These are phyloP conservation scores for Napeogenes sylphis DNA, from an alignment of 2,888 invertebrate species.

Conservation along the genomic window DNA sequence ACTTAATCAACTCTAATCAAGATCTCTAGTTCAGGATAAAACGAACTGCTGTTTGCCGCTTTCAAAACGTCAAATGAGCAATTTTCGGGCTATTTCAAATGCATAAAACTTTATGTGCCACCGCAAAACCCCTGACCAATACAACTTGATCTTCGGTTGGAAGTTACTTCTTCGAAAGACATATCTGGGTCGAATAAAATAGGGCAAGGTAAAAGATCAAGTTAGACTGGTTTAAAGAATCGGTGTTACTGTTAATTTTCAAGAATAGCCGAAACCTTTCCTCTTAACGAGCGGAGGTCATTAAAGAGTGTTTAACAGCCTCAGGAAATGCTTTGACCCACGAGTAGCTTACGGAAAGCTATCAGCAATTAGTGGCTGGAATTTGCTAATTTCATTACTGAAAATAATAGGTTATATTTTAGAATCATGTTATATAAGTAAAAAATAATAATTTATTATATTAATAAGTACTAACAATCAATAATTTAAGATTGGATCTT, in stretches of 20 bases:
- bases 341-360: conserved; percentile 37
- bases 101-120: conserved; percentile 67
- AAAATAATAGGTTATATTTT: conserved; percentile 15
- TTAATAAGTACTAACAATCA: not conserved
- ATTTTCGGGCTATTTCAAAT: conserved; percentile 67
- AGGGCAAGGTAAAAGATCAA: conserved; percentile 33
- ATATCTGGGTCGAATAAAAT: not conserved
- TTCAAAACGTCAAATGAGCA: conserved; percentile 62
- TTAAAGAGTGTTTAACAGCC: conserved; percentile 63
- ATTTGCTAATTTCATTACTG: conserved; percentile 20
- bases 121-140: conserved; percentile 48
- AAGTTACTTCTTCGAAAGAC: not conserved
- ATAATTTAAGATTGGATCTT: conserved; percentile 9
- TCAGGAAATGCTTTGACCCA: conserved; percentile 43
- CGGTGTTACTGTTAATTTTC: conserved; percentile 65
- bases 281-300: conserved; percentile 63
- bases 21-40: conserved; percentile 31
- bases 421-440: conserved; percentile 1
- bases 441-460: too few species aligned
- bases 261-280: conserved; percentile 70
- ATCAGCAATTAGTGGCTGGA: conserved; percentile 42
- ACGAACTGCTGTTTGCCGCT: conserved; percentile 47
- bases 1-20: conserved; percentile 35
- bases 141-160: conserved; percentile 35
- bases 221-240: conserved; percentile 36